Evolutionary conservation across 2,888 invertebrate genomes (phyloP), one percentile per base, ranked within the genome.

Genomic region (Seira musarum): DNA sequence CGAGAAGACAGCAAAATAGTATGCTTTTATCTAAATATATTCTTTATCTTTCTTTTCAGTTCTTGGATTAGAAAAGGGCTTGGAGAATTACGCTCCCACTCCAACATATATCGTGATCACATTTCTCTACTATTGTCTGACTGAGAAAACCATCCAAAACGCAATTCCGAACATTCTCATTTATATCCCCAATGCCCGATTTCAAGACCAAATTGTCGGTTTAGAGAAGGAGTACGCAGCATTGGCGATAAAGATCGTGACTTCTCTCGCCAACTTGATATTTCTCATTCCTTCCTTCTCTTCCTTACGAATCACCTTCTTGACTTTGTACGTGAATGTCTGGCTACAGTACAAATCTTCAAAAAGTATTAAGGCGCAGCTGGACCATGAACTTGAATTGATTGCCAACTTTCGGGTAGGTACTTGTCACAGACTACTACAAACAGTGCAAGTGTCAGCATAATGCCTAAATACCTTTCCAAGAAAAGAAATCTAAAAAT

Each of bases 61-160:
- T 0, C 92, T 94, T 66, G 94, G 94, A 1, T 88, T 94, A 78
- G 94, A 94, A 87, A 93, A 94, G 88, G 94, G 94, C 1, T 88
- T 94, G 63, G 92, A 94, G 84, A 92, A 94, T 88, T 94, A 93
- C 88, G 91, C 91, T 70, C 94, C 94, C 0, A 93, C 93, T 1
- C 90, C 91, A 0, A 79, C 91, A 0, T 94, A 94, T 88, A 92
- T 92, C 0, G 87, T 91, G 2, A 88, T 93, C 65, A 94, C 94
- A 0, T 93, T 92, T 88, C 89, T 91, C 0, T 94, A 94, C 87
- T 94, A 94, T 87, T 90, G 93, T 87, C 90, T 93, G 15, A 93
- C 94, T 0, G 94, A 85, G 70, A 83, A 84, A 64, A 65, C 74
- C 13, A 77, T 84, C 57, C 82, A 82, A 68, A 73, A 82, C 6